Evolutionary conservation across 2,888 invertebrate genomes (phyloP), one percentile per base, ranked within the genome.

Genomic region (Spisula subtruncata): DNA sequence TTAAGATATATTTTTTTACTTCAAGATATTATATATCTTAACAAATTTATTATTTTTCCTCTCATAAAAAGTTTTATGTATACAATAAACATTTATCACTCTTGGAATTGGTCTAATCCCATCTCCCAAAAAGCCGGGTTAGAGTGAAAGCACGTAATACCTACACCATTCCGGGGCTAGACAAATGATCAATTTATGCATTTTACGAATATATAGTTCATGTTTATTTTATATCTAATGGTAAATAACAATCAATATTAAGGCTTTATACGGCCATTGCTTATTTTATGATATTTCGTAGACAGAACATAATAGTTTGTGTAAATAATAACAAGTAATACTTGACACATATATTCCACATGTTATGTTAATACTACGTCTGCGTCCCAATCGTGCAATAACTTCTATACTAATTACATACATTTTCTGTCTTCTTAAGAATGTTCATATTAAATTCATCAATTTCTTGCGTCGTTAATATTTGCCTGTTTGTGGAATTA

Each of bases 131-230:
- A 75, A 41, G 25, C 75, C 75, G 75, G 75, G 32, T 35, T 32
- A 32, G 75, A 35, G 35, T 75, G 35, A 75, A 75, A 75, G 18
- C 35, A 75, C 75, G 32, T 75, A 35, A 75, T 32, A 32, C 18
- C 75, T 32, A 75, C 75, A 75, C 75, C 75, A 75, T 32, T 14
- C 32, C 75, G 75, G 25, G 35, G 32, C 35, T 35, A 32, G 75
- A 75, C 32, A 75, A 75, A 75, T 75, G 75, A 75, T 75, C 75
- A 35, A 35, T 75, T 75, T 35, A 75, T 75, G 75, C 75, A 75
- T 75, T 41, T 75, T 35, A 16, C 18, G 29, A 32, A 75, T 75
- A 75, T 35, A 75, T 75, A 75, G 16, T 75, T 75, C 75, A 75
- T 75, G 75, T 75, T 75, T 75, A 75, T 75, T 75, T 18, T 35